Base-by-base conservation (phyloP, 2,113 vertebrate genomes). In the Balaeniceps rex region DNA sequence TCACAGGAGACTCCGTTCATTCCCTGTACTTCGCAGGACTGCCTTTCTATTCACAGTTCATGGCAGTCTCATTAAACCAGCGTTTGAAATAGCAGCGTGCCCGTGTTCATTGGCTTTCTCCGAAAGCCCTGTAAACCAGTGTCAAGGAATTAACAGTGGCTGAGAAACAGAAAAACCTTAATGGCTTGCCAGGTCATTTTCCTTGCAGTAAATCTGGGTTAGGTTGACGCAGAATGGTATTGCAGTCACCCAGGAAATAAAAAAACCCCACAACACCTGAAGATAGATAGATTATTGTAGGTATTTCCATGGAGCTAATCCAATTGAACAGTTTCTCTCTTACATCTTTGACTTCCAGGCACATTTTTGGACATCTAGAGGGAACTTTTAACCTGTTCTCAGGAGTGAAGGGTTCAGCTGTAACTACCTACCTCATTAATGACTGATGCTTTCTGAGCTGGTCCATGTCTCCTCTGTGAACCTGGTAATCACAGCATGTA, bases 1-100 rank as follows among this genome's bases (percentile, higher is more conserved):
- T 93, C 96, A 91, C 75, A 38, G 94, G 91, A 97, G 78, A 46
- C 38, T 84, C 88, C 85, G 63, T 86, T 94, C 89, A 47, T 88
- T 94, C 89, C 46, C 55, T 77, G 74, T 49, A 38, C 83, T 87
- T 95, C 68, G 72, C 83, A 91, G 95, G 58, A 19, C 89, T 88
- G 94, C 92, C 70, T 97, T 88, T 89, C 90, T 95, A 70, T 96
- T 94, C 94, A 93, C 74, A 94, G 87, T 83, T 87, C 74, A 28
- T 47, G 78, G 87, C 91, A 85, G 89, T 77, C 94, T 92, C 89
- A 93, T 97, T 96, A 96, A 96, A 83, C 6, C 76, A 68, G 54
- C 0, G 2, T 95, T 93, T 89, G 96, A 94, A 93, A 46, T 31
- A 91, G 92, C 81, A 51, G 61, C 1, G 0, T 90, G 89, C 51